phyloP scores from a whole-genome alignment of 2,113 vertebrate genomes.

The Stigmatopora nigra region DNA sequence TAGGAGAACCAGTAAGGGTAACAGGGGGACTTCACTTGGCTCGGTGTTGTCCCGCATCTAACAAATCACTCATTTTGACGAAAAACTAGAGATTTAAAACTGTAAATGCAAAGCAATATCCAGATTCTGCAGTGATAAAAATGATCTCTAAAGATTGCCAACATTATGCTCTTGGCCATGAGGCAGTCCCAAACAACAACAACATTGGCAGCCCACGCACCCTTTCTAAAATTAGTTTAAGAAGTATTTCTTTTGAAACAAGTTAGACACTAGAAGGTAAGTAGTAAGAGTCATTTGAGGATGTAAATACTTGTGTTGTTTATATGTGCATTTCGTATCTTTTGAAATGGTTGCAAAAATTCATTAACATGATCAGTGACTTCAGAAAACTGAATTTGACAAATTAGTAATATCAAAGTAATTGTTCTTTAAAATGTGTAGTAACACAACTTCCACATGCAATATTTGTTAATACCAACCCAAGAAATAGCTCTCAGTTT shows the following conservation, averaged over 20 bases:
- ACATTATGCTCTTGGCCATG: neutral
- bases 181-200: neutral
- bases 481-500: neutral
- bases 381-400: neutral
- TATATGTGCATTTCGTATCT: too few species aligned
- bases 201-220: neutral
- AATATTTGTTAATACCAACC: too few species aligned
- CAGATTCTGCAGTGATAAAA: neutral
- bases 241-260: neutral
- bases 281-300: neutral
- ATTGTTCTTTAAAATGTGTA: neutral
- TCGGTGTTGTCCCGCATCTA: too few species aligned
- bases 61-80: too few species aligned
- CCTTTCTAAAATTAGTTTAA: neutral
- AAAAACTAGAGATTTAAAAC: neutral
- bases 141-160: neutral
- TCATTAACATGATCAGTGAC: neutral
- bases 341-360: neutral
- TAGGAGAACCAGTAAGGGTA: neutral
- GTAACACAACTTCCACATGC: too few species aligned
- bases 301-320: neutral
- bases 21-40: neutral
- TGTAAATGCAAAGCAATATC: neutral
- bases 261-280: neutral
- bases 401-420: neutral